Evolutionary conservation across 2,113 vertebrate genomes (phyloP).

Genomic region (Melanerpes aurifrons): DNA sequence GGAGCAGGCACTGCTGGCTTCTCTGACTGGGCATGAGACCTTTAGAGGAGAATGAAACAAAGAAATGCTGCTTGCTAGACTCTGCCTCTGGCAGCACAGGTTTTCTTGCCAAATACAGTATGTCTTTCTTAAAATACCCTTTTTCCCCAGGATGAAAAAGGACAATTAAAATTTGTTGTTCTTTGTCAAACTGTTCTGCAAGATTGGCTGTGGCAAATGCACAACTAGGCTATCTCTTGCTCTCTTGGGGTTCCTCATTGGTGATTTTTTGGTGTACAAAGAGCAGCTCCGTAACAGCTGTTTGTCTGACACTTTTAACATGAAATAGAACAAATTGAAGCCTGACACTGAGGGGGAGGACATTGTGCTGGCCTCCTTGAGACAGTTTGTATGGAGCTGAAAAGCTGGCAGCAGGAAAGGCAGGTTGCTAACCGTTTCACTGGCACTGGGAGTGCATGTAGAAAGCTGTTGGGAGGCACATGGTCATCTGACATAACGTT

Average conservation of each 20-base stretch:
- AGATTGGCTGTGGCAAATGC: not conserved
- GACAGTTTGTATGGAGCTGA: not conserved
- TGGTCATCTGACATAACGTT: accelerated
- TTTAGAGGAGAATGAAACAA: accelerated
- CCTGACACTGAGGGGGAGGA: not conserved
- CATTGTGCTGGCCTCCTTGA: not conserved
- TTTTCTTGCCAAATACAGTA: not conserved
- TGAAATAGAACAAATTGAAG: not conserved
- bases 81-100: not conserved
- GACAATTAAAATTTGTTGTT: not conserved
- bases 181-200: not conserved
- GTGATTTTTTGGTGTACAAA: not conserved
- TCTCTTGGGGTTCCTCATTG: not conserved
- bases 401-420: not conserved
- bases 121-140: not conserved
- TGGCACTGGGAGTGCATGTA: accelerated
- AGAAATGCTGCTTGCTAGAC: not conserved
- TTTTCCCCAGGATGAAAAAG: not conserved
- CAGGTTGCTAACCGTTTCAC: not conserved
- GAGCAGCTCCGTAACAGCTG: not conserved
- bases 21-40: not conserved
- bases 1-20: not conserved
- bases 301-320: not conserved
- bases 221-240: not conserved
- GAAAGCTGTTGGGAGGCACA: not conserved